Evolutionary conservation across 2,113 vertebrate genomes (phyloP).

Genomic region (Dasyurus viverrinus): DNA sequence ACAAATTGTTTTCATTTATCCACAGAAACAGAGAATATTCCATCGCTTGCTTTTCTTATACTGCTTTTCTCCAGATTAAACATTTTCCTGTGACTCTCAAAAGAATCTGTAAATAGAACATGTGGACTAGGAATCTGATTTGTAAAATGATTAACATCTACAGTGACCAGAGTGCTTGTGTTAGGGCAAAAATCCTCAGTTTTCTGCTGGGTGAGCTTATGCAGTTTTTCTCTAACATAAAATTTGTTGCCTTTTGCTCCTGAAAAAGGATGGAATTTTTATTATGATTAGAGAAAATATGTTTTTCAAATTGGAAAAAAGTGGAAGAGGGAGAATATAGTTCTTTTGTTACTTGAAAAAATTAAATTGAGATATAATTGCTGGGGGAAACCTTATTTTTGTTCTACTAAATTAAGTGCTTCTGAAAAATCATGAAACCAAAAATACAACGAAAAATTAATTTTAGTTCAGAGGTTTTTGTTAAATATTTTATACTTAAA

Average conservation of each 20-base stretch:
- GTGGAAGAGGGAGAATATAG: not conserved
- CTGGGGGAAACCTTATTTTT: not conserved
- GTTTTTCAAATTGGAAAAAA: not conserved
- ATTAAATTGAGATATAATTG: not conserved
- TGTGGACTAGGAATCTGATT: not conserved
- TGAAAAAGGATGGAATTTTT: not conserved
- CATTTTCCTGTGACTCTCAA: not conserved
- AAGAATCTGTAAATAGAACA: not conserved
- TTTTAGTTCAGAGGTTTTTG: slow-evolving; percentile 34
- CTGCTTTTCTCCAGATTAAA: not conserved
- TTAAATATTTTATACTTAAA: not conserved
- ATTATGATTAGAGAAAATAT: not conserved
- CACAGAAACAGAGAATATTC: too few relatives aligned
- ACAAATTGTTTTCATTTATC: too few relatives aligned
- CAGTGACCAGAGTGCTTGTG: not conserved
- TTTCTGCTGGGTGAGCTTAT: not conserved
- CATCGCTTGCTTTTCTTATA: not conserved
- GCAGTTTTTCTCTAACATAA: not conserved
- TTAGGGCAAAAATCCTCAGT: not conserved
- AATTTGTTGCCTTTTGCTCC: not conserved
- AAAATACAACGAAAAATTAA: slow-evolving; percentile 20
- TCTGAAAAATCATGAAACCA: not conserved
- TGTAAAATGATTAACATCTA: not conserved
- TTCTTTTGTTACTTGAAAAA: not conserved
- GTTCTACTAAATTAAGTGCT: not conserved